Base-by-base conservation (phyloP, 2,888 invertebrate species). In the Furcula furcula region DNA sequence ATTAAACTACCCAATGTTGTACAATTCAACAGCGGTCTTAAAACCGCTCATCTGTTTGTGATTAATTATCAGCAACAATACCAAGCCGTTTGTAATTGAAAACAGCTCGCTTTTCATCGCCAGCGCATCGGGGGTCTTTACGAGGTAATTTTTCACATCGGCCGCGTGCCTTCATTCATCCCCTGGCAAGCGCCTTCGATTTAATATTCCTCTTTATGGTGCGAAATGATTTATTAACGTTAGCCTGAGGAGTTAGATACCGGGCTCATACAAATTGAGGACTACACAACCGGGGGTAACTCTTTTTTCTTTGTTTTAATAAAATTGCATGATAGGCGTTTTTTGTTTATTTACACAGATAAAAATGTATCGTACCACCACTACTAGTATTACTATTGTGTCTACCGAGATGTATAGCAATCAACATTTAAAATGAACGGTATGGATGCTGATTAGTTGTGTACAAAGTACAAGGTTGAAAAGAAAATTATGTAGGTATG, bases 201-300 rank as follows among this genome's bases (percentile, higher is more conserved):
- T 79, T 79, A 79, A 80, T 80, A 78, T 78, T 77, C 78, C 71
- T 65, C 68, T 69, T 79, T 77, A 77, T 74, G 71, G 73, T 59
- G 52, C 44, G 60, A 74, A 73, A 78, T 81, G 76, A 81, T 81
- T 80, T 81, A 79, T 80, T 76, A 70, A 64, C 56, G 57, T 46
- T 55, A 57, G 54, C 48, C 60, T 57, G 60, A 55, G 51, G 51
- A 51, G 55, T 21, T 25, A 62, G 71, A 69, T 75, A 72, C 60
- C 65, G 51, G 57, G 60, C 63, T 70, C 68, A 65, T 58, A 61
- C 55, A 69, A 66, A 69, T 69, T 67, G 55, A 56, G 43, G 50
- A 52, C 23, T 23, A 11, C 9, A 20, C 20, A 2, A 4, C 7
- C n/a, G 7, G 6, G 4, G 6, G 20, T 10, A 25, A 25, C 23